A percentile compares a stretch with the other conserved stretches of the same genome.
phyloP scores from a whole-genome alignment of 2,797 vertebrate species.

The Pelobates cultripes region DNA sequence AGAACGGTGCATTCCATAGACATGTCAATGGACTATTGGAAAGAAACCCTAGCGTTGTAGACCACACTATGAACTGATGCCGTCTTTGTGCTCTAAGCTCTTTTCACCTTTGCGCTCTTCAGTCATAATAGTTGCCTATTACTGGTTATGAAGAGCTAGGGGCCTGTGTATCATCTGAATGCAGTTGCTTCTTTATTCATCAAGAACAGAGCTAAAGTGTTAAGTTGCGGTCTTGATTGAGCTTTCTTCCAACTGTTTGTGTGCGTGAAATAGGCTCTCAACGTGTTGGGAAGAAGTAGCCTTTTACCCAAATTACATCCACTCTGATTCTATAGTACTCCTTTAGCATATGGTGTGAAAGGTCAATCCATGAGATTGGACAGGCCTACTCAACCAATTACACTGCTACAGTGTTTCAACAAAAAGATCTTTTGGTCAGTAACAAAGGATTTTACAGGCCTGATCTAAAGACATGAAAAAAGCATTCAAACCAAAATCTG shows the following conservation, averaged over 20 bases:
- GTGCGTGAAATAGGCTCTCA: conserved; percentile 86
- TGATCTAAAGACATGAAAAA: conserved; percentile 64
- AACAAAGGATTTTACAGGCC: conserved; percentile 82
- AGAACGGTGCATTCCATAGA: conserved; percentile 22
- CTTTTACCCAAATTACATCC: conserved; percentile 91
- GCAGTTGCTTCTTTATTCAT: conserved; percentile 69
- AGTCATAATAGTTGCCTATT: conserved; percentile 63
- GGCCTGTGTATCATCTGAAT: conserved; percentile 62
- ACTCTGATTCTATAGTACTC: conserved; percentile 85
- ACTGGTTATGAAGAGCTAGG: conserved; percentile 75
- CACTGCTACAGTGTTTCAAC: conserved; percentile 78
- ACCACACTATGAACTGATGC: conserved; percentile 57
- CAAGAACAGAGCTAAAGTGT: conserved; percentile 76
- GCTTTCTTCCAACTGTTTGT: conserved; percentile 84
- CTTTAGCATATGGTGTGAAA: conserved; percentile 85
- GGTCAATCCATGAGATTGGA: conserved; percentile 91
- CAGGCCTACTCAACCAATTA: conserved; percentile 89
- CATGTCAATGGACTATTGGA: conserved; percentile 49
- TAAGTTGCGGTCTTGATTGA: conserved; percentile 77
- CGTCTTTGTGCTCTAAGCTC: conserved; percentile 59
- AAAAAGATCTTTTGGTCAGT: conserved; percentile 70
- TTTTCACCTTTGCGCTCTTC: conserved; percentile 61
- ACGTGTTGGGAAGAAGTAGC: conserved; percentile 90
- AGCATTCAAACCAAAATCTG: conserved; percentile 45
- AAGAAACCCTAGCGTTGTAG: conserved; percentile 50